Evolutionary conservation across 2,113 vertebrate genomes (phyloP), one percentile per base, ranked within the genome.

Genomic region (Abramis brama): DNA sequence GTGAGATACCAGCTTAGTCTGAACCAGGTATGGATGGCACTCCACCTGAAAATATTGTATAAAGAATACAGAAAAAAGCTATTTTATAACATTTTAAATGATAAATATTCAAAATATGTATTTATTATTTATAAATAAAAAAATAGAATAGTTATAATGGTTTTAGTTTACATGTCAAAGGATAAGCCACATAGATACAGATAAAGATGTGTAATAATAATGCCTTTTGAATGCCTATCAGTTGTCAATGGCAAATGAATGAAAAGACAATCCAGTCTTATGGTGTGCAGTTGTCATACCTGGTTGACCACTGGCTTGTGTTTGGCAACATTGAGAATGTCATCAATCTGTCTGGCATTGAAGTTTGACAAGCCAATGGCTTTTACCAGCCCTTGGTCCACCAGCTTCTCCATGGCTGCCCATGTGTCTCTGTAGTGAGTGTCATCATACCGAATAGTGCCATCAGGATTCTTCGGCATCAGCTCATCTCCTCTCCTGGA

Each of bases 321-420:
- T 86, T 83, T 93, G 79, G 91, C 92, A 23, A 88, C 82, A 80
- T 84, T 90, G 84, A 95, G 87, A 86, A 94, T 90, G 82, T 95
- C 94, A 88, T 93, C 91, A 19, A 81, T 91, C 89, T 95, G 94
- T 64, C 90, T 91, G 70, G 93, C 91, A 4, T 93, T 96, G 87
- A 96, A 95, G 89, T 95, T 95, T 64, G 94, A 95, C 87, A 95
- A 85, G 30, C 94, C 93, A 30, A 94, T 92, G 45, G 93, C 92
- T 87, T 89, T 94, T 70, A 94, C 93, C n/a, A 95, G 91, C 50
- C 94, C 92, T 77, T 91, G 89, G 66, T 94, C 92, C 80, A 95
- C 91, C 0, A 95, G 90, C 36, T 66, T 88, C 90, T 95, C 95
- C 95, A 95, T 95, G 75, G 95, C 94, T 5, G 47, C 82, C 94